Base-by-base conservation (phyloP, 1,140 invertebrate genomes). In the Trachymyrmex cornetzi region DNA sequence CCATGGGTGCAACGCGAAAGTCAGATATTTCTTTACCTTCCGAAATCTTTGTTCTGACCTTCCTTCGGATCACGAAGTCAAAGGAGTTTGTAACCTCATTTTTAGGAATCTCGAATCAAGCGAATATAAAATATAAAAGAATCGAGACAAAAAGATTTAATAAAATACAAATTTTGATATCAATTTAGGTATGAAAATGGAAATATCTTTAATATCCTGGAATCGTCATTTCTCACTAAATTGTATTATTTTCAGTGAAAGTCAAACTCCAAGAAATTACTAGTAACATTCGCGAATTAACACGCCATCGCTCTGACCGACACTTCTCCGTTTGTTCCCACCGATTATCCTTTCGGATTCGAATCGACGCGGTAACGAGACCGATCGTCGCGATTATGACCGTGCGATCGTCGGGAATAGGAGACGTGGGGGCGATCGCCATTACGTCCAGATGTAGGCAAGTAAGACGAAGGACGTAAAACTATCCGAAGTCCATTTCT, bases 401-500 rank as follows among this genome's bases (percentile, higher is more conserved):
- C 75, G 85, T 81, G 75, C 85, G 85, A 86, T 86, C 66, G 22
- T 64, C 71, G 67, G 61, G 63, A 87, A 85, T 74, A 82, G 71
- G 50, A 66, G 69, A 71, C 75, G 77, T 77, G 69, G 66, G 87
- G 50, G 63, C 82, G 75, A 88, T 86, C 84, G 64, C 74, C 69
- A 86, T 88, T 89, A 81, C 44, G 66, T 87, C 79, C 87, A 87
- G 77, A 89, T 87, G 87, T 81, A 67, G 74, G 71, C 63, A 90
- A 89, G 87, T 88, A 61, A 81, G 64, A 27, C 30, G 67, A 67
- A 89, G 72, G 61, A 87, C 85, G 82, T 88, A 91, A 91, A 88
- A 89, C 72, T 87, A 88, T 89, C 85, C 87, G 84, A 90, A 89
- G 88, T 90, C 86, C 87, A 90, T 92, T 89, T 84, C 85, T 61